phyloP scores from a whole-genome alignment of 2,113 vertebrate species.

The Hylia prasina region DNA sequence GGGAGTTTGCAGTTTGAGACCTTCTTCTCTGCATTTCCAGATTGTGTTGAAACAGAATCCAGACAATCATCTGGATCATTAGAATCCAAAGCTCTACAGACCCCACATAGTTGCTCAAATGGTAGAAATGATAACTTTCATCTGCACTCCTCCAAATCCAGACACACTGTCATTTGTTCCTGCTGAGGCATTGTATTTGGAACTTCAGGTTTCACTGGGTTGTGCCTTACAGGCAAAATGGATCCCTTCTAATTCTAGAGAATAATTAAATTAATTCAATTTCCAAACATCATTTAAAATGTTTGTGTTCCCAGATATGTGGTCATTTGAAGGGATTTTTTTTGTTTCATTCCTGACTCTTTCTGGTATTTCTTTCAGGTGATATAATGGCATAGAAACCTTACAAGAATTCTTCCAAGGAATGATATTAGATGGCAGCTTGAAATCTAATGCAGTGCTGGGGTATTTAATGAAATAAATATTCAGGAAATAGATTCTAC shows the following conservation, averaged over 20 bases:
- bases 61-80: background rate
- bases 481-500: background rate
- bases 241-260: background rate
- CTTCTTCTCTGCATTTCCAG: background rate
- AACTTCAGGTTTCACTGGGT: background rate
- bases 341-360: background rate
- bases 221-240: background rate
- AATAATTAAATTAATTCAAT: background rate
- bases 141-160: background rate
- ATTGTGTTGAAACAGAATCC: background rate
- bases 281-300: background rate
- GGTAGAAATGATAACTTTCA: background rate
- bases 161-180: background rate
- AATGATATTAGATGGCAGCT: background rate
- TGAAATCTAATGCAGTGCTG: background rate
- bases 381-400: background rate
- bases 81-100: background rate
- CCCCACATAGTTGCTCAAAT: background rate
- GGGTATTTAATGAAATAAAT: background rate
- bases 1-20: background rate
- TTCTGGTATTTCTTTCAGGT: background rate
- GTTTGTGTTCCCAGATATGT: background rate
- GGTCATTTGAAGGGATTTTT: background rate
- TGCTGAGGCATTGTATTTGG: background rate
- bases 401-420: background rate